phyloP scores from a whole-genome alignment of 2,797 vertebrate species.

The Otus scops region DNA sequence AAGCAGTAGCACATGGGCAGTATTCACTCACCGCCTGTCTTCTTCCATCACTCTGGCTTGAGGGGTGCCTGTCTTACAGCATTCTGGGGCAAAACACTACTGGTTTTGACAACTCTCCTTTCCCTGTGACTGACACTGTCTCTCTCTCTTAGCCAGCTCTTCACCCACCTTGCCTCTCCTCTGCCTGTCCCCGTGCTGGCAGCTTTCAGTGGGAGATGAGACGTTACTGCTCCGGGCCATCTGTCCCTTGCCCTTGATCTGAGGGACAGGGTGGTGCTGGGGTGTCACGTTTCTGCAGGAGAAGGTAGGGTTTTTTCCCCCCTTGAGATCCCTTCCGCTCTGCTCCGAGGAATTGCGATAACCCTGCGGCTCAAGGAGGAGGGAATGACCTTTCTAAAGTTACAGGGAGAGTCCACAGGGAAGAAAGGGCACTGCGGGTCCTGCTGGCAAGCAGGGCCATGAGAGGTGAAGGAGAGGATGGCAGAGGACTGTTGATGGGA shows the following conservation, averaged over 20 bases:
- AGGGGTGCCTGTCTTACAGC: background rate
- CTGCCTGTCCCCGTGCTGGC: background rate
- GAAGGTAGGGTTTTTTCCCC: background rate
- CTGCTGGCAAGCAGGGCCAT: background rate
- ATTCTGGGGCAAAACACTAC: background rate
- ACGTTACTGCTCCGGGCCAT: background rate
- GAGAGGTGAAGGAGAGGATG: background rate
- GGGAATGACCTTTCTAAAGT: conserved; percentile 61
- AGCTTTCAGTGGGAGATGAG: background rate
- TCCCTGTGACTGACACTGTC: background rate
- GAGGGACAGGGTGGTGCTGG: background rate
- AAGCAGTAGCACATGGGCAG: background rate
- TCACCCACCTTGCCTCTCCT: background rate
- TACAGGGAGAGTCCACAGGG: background rate
- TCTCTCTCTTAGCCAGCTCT: background rate
- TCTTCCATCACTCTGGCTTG: background rate
- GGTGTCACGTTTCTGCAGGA: background rate
- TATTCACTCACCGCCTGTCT: background rate
- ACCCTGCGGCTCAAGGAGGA: background rate
- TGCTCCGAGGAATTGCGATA: background rate
- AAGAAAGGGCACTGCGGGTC: background rate
- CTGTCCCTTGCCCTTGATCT: background rate
- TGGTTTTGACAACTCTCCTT: background rate
- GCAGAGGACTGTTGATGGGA: background rate
- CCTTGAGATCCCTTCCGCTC: background rate